Percentiles rank a stretch among this genome's conserved stretches.
These are phyloP conservation scores for Hypomecis atomaria DNA, from an alignment of 2,888 invertebrate genomes.

Conservation along the genomic window DNA sequence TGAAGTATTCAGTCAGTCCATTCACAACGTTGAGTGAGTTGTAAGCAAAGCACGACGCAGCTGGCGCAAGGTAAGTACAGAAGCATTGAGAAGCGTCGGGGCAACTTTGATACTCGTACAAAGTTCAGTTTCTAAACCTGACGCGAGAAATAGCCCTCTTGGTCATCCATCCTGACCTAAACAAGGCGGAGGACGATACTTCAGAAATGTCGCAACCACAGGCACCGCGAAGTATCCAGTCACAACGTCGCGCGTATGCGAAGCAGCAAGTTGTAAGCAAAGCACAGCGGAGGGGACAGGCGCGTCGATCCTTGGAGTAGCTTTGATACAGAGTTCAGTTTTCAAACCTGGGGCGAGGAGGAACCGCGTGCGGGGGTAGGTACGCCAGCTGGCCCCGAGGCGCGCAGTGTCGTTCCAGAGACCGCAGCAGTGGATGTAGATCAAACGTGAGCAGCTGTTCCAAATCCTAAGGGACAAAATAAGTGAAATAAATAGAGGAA, in stretches of 20 bases:
- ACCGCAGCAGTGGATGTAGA: conserved; percentile 64
- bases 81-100: too few species aligned
- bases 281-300: conserved; percentile 52
- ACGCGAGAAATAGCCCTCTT: too few species aligned
- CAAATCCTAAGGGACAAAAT: conserved; percentile 52
- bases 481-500: not conserved
- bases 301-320: conserved; percentile 53
- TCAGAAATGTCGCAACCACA: conserved; percentile 59
- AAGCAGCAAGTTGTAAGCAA: conserved; percentile 62
- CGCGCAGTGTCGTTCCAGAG: conserved; percentile 61
- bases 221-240: conserved; percentile 64
- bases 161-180: conserved; percentile 39
- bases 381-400: conserved; percentile 64
- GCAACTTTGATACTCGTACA: too few species aligned
- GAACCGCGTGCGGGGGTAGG: conserved; percentile 63
- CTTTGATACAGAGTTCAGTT: conserved; percentile 54
- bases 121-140: too few species aligned
- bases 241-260: conserved; percentile 63
- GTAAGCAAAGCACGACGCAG: too few species aligned
- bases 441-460: conserved; percentile 57
- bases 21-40: too few species aligned
- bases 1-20: too few species aligned
- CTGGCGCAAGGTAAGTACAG: too few species aligned
- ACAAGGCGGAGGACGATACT: conserved; percentile 44
- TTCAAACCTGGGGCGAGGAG: conserved; percentile 64